Percentiles rank a stretch among this genome's conserved stretches.
These are phyloP conservation scores for Temnothorax nylanderi DNA, from an alignment of 1,140 invertebrate species.

Conservation along the genomic window DNA sequence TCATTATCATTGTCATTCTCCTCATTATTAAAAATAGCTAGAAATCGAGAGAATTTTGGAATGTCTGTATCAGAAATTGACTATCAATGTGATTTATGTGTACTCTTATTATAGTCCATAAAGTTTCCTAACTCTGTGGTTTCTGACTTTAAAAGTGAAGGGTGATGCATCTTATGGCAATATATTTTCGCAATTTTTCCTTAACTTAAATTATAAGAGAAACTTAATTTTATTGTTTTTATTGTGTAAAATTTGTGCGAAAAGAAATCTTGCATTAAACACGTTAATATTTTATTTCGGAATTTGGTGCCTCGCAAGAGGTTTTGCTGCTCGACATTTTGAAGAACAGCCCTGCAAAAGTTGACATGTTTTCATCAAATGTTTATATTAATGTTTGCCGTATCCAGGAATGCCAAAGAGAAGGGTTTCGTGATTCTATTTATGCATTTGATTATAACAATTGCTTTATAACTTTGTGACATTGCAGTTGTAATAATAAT, in stretches of 20 bases:
- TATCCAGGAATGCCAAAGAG: background rate
- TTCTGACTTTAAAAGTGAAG: background rate
- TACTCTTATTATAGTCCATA: background rate
- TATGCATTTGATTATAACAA: too few relatives aligned
- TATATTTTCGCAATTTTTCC: background rate
- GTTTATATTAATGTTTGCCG: background rate
- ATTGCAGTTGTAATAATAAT: background rate
- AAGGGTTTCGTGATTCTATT: background rate
- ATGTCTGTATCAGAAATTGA: background rate
- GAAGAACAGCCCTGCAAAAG: background rate
- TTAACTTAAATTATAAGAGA: too few relatives aligned
- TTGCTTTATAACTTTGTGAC: too few relatives aligned
- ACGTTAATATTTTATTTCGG: too few relatives aligned
- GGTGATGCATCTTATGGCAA: background rate
- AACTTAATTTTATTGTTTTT: too few relatives aligned
- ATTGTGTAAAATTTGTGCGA: too few relatives aligned
- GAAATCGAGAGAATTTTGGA: background rate
- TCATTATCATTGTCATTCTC: background rate
- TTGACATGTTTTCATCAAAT: background rate
- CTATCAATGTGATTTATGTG: background rate
- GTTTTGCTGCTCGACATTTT: background rate
- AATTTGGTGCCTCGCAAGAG: background rate
- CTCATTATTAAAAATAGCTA: background rate
- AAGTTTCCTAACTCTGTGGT: background rate
- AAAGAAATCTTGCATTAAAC: too few relatives aligned